Conservation (phyloP, 2,113 vertebrate genomes). For the Pungitius pungitius region DNA sequence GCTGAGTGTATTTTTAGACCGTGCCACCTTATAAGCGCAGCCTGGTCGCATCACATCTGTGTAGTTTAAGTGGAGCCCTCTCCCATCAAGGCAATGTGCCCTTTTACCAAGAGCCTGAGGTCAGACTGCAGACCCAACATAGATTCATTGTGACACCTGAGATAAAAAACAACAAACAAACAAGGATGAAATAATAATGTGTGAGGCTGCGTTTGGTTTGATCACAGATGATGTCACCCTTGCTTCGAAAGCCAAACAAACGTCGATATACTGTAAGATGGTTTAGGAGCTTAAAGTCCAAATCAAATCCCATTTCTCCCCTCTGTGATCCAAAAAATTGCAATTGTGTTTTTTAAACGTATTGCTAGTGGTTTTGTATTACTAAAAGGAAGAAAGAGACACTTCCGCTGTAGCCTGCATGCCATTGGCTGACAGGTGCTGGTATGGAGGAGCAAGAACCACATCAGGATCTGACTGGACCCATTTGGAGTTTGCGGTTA, state of each 20-base stretch:
- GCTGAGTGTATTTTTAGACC: slow-evolving; percentile 71
- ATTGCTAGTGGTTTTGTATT: not conserved
- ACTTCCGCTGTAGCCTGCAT: not conserved
- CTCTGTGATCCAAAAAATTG: not conserved
- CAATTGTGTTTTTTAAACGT: not conserved
- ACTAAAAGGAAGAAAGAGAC: not conserved
- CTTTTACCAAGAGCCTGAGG: slow-evolving; percentile 60
- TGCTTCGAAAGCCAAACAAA: not conserved
- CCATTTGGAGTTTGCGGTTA: not conserved
- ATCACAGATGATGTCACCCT: slow-evolving; percentile 9
- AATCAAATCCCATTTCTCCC: not conserved
- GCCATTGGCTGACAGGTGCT: not conserved
- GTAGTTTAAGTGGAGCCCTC: slow-evolving; percentile 49
- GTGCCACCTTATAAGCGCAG: slow-evolving; percentile 67
- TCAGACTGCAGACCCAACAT: slow-evolving; percentile 36
- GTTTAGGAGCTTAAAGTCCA: not conserved
- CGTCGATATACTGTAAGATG: not conserved
- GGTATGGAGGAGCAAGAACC: not conserved
- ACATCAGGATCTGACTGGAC: not conserved
- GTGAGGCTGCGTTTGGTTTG: slow-evolving; percentile 20
- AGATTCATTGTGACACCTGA: slow-evolving; percentile 51
- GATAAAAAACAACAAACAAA: slow-evolving; percentile 20
- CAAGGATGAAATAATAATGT: slow-evolving; percentile 30
- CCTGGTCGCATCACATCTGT: slow-evolving; percentile 67
- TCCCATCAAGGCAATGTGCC: slow-evolving; percentile 49